Conservation (phyloP, 2,888 invertebrate genomes). For the Sinotaia quadrata region DNA sequence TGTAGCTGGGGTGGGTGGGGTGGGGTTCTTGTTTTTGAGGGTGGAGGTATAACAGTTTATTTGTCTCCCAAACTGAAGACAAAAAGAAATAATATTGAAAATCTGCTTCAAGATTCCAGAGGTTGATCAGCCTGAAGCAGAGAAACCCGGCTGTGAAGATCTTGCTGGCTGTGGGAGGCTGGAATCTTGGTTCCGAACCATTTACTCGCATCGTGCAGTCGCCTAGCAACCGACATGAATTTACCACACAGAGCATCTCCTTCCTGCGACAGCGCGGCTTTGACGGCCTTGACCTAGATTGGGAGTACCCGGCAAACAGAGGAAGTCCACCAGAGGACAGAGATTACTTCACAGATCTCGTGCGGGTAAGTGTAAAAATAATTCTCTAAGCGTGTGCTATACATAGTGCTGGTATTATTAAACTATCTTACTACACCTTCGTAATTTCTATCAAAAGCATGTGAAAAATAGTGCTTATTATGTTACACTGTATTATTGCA, state of each 20-base stretch:
- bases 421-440: too few relatives aligned
- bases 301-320: constrained; percentile 75
- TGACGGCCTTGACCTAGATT: constrained; percentile 90
- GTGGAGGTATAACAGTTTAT: too few relatives aligned
- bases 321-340: not conserved
- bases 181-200: constrained; percentile 88
- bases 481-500: too few relatives aligned
- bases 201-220: constrained; percentile 61
- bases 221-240: constrained; percentile 46
- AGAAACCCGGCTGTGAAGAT: constrained; percentile 82
- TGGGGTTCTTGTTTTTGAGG: too few relatives aligned
- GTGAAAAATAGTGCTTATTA: too few relatives aligned
- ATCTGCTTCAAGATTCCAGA: constrained; percentile 68
- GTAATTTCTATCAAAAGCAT: too few relatives aligned
- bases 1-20: too few relatives aligned
- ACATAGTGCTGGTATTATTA: too few relatives aligned
- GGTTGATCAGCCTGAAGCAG: constrained; percentile 78
- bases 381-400: too few relatives aligned
- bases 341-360: not conserved
- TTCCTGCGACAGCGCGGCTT: constrained; percentile 76
- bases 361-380: too few relatives aligned
- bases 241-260: constrained; percentile 48
- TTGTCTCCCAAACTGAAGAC: too few relatives aligned
- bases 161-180: constrained; percentile 89
- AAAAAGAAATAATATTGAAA: too few relatives aligned